Evolutionary conservation across 2,113 vertebrate species (phyloP).

Genomic region (Apodemus sylvaticus): DNA sequence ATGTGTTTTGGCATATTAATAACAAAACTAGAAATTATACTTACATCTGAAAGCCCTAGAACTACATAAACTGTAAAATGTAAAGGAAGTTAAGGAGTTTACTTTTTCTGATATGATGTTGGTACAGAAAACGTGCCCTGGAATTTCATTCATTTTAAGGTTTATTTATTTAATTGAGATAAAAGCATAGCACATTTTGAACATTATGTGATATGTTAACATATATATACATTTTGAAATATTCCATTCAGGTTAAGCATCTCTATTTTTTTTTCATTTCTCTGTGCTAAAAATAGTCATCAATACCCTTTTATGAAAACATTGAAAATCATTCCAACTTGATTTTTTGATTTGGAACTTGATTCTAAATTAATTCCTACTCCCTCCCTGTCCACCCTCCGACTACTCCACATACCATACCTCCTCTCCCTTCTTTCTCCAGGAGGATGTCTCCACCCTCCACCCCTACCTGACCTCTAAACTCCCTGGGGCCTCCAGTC

Average conservation of each 20-base stretch:
- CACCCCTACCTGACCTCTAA: no score
- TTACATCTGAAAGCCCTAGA: conserved; percentile 71
- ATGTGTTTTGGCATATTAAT: conserved; percentile 47
- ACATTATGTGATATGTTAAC: not conserved
- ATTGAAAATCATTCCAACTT: not conserved
- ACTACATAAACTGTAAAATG: conserved; percentile 65
- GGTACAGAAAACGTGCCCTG: conserved; percentile 66
- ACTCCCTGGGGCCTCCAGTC: no score
- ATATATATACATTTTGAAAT: not conserved
- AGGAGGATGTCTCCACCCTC: no score
- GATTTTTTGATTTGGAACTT: not conserved
- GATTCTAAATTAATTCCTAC: no score
- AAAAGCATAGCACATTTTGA: not conserved
- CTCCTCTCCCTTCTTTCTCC: no score
- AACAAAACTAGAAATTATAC: conserved; percentile 67
- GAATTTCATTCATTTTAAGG: conserved; percentile 53
- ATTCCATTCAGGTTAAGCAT: not conserved
- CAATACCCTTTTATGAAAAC: not conserved
- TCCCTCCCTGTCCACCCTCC: no score
- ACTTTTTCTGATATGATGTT: conserved; percentile 71
- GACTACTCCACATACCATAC: no score
- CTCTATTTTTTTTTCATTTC: not conserved
- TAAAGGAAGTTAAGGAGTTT: conserved; percentile 52
- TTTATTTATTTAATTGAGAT: not conserved
- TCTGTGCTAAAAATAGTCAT: not conserved